Evolutionary conservation across 2,888 invertebrate genomes (phyloP).

Genomic region (Drosophila nigritarsus): DNA sequence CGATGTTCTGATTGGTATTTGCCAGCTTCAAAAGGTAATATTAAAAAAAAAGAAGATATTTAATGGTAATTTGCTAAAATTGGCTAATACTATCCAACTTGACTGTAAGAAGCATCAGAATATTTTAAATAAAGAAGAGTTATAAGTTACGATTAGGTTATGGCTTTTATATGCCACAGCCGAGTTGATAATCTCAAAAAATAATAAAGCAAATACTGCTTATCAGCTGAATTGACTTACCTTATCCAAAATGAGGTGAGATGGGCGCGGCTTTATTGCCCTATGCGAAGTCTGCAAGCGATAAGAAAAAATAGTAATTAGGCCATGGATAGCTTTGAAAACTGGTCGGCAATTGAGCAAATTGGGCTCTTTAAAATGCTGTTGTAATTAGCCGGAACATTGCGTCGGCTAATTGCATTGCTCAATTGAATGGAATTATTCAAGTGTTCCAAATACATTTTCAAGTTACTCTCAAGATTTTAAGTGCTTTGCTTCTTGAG

Average conservation of each 20-base stretch:
- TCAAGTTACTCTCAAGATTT: background rate
- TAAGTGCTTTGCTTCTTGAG: background rate
- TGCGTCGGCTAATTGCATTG: conserved; percentile 5
- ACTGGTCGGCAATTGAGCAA: conserved; percentile 9
- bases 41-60: too few species aligned
- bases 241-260: conserved; percentile 44
- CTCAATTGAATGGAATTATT: conserved; percentile 10
- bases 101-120: too few species aligned
- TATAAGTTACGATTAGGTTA: background rate
- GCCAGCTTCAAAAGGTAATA: background rate
- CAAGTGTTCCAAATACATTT: conserved; percentile 11
- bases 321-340: background rate
- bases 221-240: conserved; percentile 21
- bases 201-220: background rate
- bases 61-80: background rate
- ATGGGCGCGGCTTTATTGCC: conserved; percentile 27
- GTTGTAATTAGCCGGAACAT: conserved; percentile 4
- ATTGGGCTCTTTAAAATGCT: background rate
- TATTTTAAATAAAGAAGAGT: background rate
- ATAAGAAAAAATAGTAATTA: conserved; percentile 37
- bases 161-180: background rate
- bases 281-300: conserved; percentile 37
- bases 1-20: background rate
- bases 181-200: too few species aligned
- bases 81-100: too few species aligned